Base-by-base conservation (phyloP, 2,797 vertebrate species). In the Enteromius anoplus region DNA sequence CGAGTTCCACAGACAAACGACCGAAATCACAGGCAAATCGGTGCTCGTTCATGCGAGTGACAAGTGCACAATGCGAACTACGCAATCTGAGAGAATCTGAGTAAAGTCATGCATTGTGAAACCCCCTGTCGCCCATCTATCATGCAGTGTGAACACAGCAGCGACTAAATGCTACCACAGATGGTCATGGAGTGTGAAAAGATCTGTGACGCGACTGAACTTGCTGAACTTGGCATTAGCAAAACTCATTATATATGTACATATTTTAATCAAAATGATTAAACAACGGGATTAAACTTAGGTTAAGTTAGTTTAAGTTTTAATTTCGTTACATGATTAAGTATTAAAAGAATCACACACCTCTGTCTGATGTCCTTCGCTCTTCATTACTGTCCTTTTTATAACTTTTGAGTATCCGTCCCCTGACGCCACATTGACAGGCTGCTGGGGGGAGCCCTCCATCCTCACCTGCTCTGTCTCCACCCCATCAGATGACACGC, bases 371-470 rank as follows among this genome's bases (percentile, higher is more conserved):
- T 96, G 94, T 0, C 94, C 96, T 78, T 94, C 95, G n/a, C 96
- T 98, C 92, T 94, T 97, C 79, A 98, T 87, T 26, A 97, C 93
- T 0, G 97, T 94, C 17, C 96, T 94, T 87, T 97, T 98, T 70
- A 96, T 85, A 53, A 96, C 95, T 90, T 94, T 97, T 71, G 96
- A 97, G 88, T 93, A 95, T 72, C 90, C 79, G 19, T 96, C 96
- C 68, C 94, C 95, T n/a, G 93, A 93, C 65, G 93, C 86, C 0
- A 93, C 69, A 14, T 15, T 87, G 84, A 96, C 29, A 1, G 94
- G 92, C 0, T 88, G 87, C 66, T 95, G 94, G 0, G 93, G 88
- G 5, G 66, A 62, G 82, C 96, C 96, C 68, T 96, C 95, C 87
- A 93, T 73, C 0, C 91, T 88, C 29, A 95, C 90, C 69, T 96